These are phyloP conservation scores for Chelonoidis abingdonii DNA, from an alignment of 2,113 vertebrate species.

Conservation along the genomic window DNA sequence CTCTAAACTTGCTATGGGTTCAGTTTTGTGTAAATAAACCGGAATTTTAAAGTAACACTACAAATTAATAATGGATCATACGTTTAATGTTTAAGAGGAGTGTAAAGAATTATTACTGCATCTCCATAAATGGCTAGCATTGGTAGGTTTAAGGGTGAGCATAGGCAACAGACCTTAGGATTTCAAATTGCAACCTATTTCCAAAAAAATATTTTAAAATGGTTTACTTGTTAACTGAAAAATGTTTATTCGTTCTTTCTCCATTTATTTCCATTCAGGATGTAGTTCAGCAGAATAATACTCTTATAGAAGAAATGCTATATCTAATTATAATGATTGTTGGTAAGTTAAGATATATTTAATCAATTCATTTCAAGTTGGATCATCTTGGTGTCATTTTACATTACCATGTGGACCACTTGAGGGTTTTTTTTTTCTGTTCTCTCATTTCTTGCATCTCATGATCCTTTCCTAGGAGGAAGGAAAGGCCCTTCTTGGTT, in stretches of 20 bases:
- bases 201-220: neutral
- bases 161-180: neutral
- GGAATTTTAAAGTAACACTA: neutral
- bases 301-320: conserved; percentile 98
- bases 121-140: neutral
- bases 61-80: neutral
- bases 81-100: neutral
- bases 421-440: neutral
- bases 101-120: neutral
- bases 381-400: neutral
- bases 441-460: neutral
- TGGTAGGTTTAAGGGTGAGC: neutral
- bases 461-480: neutral
- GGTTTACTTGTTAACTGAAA: neutral
- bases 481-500: neutral
- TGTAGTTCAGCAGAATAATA: conserved; percentile 95
- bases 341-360: conserved; percentile 83
- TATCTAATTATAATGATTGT: conserved; percentile 97
- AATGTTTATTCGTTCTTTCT: neutral
- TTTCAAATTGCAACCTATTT: neutral
- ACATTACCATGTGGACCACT: neutral
- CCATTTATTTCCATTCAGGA: conserved; percentile 82
- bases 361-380: neutral
- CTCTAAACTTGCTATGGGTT: neutral
- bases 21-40: neutral